Evolutionary conservation across 2,797 vertebrate genomes (phyloP).

Genomic region (Cryptoprocta ferox): DNA sequence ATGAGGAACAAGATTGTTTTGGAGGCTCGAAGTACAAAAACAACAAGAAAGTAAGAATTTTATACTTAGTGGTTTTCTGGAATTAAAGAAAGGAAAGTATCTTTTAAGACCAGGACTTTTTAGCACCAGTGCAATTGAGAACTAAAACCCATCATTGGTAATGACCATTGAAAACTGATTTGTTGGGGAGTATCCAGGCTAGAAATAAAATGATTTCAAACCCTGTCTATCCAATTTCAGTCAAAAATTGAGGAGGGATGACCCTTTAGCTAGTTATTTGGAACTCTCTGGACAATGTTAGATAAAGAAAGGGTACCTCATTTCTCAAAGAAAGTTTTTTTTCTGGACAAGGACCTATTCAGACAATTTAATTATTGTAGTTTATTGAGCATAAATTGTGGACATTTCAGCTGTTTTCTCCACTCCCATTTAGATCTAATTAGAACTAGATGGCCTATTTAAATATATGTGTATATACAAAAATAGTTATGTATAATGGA

Average conservation of each 20-base stretch:
- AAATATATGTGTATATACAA: conserved; percentile 20
- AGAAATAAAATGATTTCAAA: conserved; percentile 55
- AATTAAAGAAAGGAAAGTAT: not conserved
- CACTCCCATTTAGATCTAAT: conserved; percentile 47
- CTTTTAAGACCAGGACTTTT: conserved; percentile 23
- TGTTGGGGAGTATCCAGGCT: not conserved
- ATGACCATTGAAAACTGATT: conserved; percentile 46
- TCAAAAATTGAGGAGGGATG: conserved; percentile 44
- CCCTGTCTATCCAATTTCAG: not conserved
- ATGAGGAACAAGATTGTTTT: conserved; percentile 33
- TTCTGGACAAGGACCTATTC: not conserved
- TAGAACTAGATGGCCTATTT: conserved; percentile 64
- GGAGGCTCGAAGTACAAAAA: not conserved
- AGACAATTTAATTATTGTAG: conserved; percentile 53
- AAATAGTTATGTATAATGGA: conserved; percentile 43
- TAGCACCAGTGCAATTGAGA: not conserved
- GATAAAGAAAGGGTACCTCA: not conserved
- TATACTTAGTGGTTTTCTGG: not conserved
- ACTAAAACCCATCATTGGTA: not conserved
- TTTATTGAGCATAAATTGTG: conserved; percentile 65
- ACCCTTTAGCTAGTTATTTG: not conserved
- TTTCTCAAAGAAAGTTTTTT: conserved; percentile 57
- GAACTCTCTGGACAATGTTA: conserved; percentile 26
- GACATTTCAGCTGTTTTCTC: conserved; percentile 49
- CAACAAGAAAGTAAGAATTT: conserved; percentile 5